These are phyloP conservation scores for Tragopan temminckii DNA, from an alignment of 2,797 vertebrate genomes.

Conservation along the genomic window DNA sequence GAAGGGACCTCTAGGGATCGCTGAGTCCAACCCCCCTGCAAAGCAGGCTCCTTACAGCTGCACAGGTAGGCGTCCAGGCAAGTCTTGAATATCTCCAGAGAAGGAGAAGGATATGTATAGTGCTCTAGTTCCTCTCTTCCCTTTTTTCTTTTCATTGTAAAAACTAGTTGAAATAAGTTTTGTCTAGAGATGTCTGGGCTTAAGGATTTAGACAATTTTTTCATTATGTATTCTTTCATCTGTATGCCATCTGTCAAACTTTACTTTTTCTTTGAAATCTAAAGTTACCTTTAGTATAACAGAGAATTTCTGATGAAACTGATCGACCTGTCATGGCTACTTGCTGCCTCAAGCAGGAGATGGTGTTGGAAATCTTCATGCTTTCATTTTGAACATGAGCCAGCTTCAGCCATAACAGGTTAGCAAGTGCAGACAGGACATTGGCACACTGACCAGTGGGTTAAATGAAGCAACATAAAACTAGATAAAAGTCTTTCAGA, in stretches of 20 bases:
- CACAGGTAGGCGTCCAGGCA: too few relatives aligned
- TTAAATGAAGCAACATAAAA: not conserved
- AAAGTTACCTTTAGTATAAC: not conserved
- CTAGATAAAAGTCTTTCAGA: not conserved
- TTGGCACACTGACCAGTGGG: not conserved
- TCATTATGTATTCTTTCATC: not conserved
- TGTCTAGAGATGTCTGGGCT: not conserved
- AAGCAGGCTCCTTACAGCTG: too few relatives aligned
- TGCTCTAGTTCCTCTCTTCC: not conserved
- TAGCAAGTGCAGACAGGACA: not conserved
- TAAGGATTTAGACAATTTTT: not conserved
- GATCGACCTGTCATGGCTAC: not conserved
- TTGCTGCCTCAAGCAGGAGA: not conserved
- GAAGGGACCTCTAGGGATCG: too few relatives aligned
- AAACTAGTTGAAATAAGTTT: not conserved
- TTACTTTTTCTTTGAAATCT: not conserved
- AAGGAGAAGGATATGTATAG: not conserved
- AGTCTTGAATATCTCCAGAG: too few relatives aligned
- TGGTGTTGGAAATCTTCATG: slow-evolving; percentile 3
- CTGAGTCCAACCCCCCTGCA: too few relatives aligned
- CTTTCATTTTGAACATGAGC: not conserved
- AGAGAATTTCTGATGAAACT: not conserved
- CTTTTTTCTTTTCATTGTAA: not conserved
- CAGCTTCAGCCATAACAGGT: not conserved
- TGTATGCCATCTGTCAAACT: not conserved